phyloP scores from a whole-genome alignment of 2,113 vertebrate species.

The Thalassarche chlororhynchos region DNA sequence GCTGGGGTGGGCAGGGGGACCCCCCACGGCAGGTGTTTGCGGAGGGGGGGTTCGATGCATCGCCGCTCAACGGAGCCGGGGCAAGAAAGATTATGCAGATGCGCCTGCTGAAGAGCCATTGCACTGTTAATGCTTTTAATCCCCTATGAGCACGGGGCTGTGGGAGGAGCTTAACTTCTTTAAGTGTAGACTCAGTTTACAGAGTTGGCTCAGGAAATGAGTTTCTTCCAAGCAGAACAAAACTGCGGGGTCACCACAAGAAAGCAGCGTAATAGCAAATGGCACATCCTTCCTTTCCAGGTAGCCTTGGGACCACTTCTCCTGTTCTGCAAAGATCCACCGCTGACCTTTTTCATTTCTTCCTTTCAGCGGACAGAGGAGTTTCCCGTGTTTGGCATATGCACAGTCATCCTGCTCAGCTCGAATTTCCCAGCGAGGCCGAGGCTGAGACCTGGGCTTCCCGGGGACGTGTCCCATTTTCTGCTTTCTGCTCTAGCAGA shows the following conservation, averaged over 20 bases:
- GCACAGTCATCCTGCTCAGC: neutral
- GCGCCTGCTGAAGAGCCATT: accelerated
- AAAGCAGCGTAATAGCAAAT: neutral
- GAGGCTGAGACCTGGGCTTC: neutral
- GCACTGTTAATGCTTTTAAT: neutral
- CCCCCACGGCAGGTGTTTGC: accelerated
- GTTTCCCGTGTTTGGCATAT: accelerated
- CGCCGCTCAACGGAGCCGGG: accelerated
- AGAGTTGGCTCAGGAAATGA: neutral
- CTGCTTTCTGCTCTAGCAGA: neutral
- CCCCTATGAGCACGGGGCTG: neutral
- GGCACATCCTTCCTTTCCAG: neutral
- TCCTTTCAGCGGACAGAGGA: neutral
- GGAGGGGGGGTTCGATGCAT: accelerated
- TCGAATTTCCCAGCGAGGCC: neutral
- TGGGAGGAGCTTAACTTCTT: neutral
- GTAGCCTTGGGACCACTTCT: accelerated
- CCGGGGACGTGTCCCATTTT: neutral
- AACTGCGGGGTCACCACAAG: neutral
- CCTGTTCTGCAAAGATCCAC: neutral
- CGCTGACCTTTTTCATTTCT: accelerated
- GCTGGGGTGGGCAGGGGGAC: neutral
- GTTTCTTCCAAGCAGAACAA: neutral
- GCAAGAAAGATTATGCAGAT: accelerated
- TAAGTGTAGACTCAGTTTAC: too few species aligned